phyloP scores from a whole-genome alignment of 2,797 vertebrate genomes.

The Pipistrellus pipistrellus region DNA sequence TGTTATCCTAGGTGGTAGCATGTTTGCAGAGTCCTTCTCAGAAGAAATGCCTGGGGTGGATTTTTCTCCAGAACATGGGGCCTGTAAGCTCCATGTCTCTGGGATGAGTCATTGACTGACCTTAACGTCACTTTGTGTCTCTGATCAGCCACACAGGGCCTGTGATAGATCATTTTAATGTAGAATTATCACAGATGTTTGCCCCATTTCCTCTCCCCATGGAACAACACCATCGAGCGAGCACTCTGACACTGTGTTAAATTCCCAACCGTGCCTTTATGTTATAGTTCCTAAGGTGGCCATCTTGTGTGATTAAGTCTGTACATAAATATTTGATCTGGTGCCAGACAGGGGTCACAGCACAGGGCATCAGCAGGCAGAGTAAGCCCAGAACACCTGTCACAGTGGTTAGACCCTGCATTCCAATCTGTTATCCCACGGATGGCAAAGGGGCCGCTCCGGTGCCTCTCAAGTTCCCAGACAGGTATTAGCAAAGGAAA shows the following conservation, averaged over 20 bases:
- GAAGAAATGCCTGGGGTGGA: not conserved
- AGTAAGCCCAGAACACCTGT: not conserved
- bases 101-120: not conserved
- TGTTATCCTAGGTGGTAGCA: accelerated
- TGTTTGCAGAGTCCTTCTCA: accelerated
- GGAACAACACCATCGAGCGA: not conserved
- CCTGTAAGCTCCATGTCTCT: accelerated
- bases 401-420: accelerated
- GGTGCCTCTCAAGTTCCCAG: not conserved
- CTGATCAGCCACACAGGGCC: not conserved
- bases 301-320: not conserved
- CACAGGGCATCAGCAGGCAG: not conserved
- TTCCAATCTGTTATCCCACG: not conserved
- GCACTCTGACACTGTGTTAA: accelerated
- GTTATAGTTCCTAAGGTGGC: not conserved
- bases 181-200: not conserved
- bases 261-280: not conserved
- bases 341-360: not conserved
- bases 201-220: not conserved
- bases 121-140: not conserved
- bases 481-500: not conserved
- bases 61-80: accelerated
- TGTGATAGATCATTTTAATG: accelerated
- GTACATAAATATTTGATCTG: not conserved
- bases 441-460: accelerated